Evolutionary conservation across 1,140 invertebrate genomes (phyloP).

Genomic region (Centruroides sculpturatus): DNA sequence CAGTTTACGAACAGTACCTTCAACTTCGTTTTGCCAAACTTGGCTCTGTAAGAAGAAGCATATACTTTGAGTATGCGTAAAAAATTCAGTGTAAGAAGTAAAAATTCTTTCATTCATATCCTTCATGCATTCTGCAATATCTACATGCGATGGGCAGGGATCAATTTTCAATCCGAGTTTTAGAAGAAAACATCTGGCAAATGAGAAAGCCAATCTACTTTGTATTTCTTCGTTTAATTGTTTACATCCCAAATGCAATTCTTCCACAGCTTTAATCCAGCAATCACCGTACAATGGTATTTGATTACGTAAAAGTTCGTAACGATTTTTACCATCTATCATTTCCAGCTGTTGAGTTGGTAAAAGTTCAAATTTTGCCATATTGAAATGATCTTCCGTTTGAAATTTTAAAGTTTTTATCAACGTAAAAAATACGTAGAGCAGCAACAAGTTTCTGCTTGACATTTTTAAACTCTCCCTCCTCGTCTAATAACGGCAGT

Average conservation of each 20-base stretch:
- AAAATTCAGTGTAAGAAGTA: slow-evolving; percentile 46
- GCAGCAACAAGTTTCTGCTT: too few species aligned
- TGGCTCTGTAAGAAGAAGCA: slow-evolving; percentile 49
- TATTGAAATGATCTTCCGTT: too few species aligned
- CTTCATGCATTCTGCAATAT: slow-evolving; percentile 36
- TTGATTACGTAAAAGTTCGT: slow-evolving; percentile 3
- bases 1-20: slow-evolving; percentile 37
- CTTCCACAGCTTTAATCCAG: slow-evolving; percentile 41
- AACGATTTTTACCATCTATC: slow-evolving; percentile 1
- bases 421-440: too few species aligned
- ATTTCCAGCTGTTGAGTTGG: neutral
- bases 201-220: slow-evolving; percentile 41
- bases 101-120: slow-evolving; percentile 42
- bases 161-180: slow-evolving; percentile 40
- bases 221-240: slow-evolving; percentile 43
- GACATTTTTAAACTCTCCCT: too few species aligned
- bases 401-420: too few species aligned
- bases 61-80: slow-evolving; percentile 50
- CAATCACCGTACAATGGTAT: slow-evolving; percentile 30
- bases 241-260: slow-evolving; percentile 39
- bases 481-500: too few species aligned
- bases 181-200: slow-evolving; percentile 49
- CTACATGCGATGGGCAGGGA: slow-evolving; percentile 32
- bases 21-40: slow-evolving; percentile 46
- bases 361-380: neutral